Base-by-base conservation (phyloP, 2,113 vertebrate species). In the Hippocampus zosterae region DNA sequence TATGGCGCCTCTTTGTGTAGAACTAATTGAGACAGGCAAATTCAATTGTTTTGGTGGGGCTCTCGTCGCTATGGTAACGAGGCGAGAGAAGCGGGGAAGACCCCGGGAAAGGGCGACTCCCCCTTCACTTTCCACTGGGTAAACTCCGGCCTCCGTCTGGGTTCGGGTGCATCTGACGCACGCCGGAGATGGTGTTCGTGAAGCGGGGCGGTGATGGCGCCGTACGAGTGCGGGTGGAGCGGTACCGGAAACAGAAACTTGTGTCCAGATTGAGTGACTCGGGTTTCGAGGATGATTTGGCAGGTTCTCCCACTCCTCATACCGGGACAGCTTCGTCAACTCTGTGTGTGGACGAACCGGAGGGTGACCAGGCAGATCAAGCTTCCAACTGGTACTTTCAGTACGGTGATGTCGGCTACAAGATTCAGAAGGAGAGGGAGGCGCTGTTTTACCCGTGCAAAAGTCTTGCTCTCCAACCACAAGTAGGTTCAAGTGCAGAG, bases 341-440 rank as follows among this genome's bases (percentile, higher is more conserved):
- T 18, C 60, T 27, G 12, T 56, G 69, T 18, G 21, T 66, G 37
- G 44, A 74, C 13, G 56, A 67, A 23, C 53, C 67, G 8, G 70
- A 71, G 19, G 29, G 21, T 46, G 41, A 55, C 1, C 19, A 62
- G 1, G 71, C 61, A 59, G 66, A 69, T 50, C 67, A 76, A 62
- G 33, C 81, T 65, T 81, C 79, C 50, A 81, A 40, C 65, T 89
- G 89, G 87, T 93, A 92, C 81, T 91, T 89, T 6, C 94, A 96
- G 59, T 96, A 97, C 48, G 95, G 95, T 0, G 91, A 93, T 71
- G 91, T 90, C 75, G 94, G 94, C 78, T 97, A 94, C 86, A 84
- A 61, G 75, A 94, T 93, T 78, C 90, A 92, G 84, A 95, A 82
- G 78, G 86, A 83, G 53, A 93, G 88, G 73, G 94, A 98, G 81